Conservation (phyloP, 2,113 vertebrate genomes). For the Benitochromis conjunctus region DNA sequence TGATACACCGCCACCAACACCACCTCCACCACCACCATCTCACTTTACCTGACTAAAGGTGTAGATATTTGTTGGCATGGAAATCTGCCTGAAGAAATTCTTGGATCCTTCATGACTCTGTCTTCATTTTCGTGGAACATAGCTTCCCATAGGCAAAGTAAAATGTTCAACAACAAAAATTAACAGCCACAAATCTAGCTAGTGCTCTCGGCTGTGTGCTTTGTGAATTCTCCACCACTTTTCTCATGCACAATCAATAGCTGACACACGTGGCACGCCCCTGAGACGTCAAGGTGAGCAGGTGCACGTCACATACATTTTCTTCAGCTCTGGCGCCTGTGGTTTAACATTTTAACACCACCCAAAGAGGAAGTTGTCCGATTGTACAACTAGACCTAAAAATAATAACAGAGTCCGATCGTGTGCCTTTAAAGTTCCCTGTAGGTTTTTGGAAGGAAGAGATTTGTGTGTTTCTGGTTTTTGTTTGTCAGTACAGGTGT, state of each 20-base stretch:
- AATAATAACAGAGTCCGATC: not conserved
- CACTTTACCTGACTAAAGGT: constrained; percentile 34
- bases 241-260: not conserved
- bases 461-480: not conserved
- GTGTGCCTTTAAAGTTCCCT: not conserved
- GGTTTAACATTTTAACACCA: not conserved
- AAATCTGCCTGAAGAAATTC: not conserved
- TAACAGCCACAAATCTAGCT: not conserved
- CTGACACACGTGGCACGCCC: constrained; percentile 29
- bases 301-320: not conserved
- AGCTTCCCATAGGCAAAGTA: not conserved
- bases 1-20: not conserved
- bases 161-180: not conserved
- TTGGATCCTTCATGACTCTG: not conserved
- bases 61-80: not conserved
- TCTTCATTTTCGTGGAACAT: constrained; percentile 28
- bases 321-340: not conserved
- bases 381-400: not conserved
- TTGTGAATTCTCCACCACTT: not conserved
- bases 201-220: not conserved
- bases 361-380: not conserved
- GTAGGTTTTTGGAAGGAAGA: not conserved
- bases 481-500: not conserved
- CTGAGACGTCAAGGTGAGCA: not conserved
- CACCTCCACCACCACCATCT: not conserved